These are phyloP conservation scores for Drymonia ruficornis DNA, from an alignment of 2,888 invertebrate species.

Conservation along the genomic window DNA sequence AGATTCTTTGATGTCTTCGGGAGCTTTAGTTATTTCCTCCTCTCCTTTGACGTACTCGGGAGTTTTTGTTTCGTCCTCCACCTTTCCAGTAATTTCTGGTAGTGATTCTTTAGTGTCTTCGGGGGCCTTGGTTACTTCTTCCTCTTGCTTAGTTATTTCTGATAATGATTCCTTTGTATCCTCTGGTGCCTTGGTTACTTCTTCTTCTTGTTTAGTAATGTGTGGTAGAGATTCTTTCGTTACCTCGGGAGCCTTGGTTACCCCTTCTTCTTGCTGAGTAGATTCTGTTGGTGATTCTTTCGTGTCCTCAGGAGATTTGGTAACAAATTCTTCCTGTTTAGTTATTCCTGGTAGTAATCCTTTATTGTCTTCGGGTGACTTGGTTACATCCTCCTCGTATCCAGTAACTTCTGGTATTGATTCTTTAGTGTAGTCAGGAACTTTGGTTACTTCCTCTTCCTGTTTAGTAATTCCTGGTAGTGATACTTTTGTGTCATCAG, in stretches of 20 bases:
- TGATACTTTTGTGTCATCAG: too few relatives aligned
- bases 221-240: not conserved
- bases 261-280: not conserved
- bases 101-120: not conserved
- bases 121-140: not conserved
- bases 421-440: too few relatives aligned
- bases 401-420: too few relatives aligned
- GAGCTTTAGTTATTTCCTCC: not conserved
- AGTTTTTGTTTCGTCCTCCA: not conserved
- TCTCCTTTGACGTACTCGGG: not conserved
- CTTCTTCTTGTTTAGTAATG: not conserved
- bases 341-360: not conserved
- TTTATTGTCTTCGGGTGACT: not conserved
- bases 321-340: slow-evolving; percentile 1
- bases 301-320: not conserved
- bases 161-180: not conserved
- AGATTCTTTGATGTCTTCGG: not conserved
- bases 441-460: too few relatives aligned
- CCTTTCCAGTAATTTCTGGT: not conserved
- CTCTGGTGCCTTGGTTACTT: not conserved
- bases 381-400: too few relatives aligned
- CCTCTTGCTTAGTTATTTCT: not conserved
- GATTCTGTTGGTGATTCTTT: not conserved
- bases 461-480: too few relatives aligned
- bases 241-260: not conserved